Conservation (phyloP, 1,140 invertebrate species). For the Aleiodes sp. region DNA sequence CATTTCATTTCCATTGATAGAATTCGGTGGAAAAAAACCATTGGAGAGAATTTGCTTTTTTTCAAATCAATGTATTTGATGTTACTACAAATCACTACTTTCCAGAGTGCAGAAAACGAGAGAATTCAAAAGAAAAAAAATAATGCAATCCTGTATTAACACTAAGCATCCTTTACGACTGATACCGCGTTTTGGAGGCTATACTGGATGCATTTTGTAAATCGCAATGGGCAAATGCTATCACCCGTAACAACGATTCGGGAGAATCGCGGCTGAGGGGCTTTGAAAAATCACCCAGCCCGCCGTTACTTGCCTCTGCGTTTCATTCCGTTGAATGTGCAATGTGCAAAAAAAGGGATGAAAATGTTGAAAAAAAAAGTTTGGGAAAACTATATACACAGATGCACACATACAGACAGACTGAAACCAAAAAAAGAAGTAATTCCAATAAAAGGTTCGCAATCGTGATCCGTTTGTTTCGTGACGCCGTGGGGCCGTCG, state of each 20-base stretch:
- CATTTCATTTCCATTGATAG: too few species aligned
- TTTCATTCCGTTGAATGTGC: slow-evolving; percentile 24
- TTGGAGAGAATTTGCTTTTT: too few species aligned
- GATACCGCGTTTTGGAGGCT: background rate
- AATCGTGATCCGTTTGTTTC: slow-evolving; percentile 26
- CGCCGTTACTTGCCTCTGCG: slow-evolving; percentile 31
- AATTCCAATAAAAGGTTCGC: slow-evolving; percentile 27
- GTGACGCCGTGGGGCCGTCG: slow-evolving; percentile 2
- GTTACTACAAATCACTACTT: background rate
- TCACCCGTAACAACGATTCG: slow-evolving; percentile 26
- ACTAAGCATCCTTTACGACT: slow-evolving; percentile 9
- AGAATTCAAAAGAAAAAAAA: background rate
- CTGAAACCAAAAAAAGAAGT: background rate
- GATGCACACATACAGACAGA: background rate
- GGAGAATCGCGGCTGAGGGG: slow-evolving; percentile 15
- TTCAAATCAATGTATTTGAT: background rate
- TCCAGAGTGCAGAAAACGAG: background rate
- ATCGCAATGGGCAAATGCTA: slow-evolving; percentile 19
- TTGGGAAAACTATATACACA: slow-evolving; percentile 13
- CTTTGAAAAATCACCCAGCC: slow-evolving; percentile 31
- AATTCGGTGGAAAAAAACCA: too few species aligned
- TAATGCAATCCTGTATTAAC: slow-evolving; percentile 7
- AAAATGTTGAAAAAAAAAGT: slow-evolving; percentile 1
- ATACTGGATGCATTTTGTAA: slow-evolving; percentile 23
- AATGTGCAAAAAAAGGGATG: slow-evolving; percentile 29